A percentile compares a stretch with the other conserved stretches of the same genome.
Conservation (phyloP, 2,797 vertebrate genomes). For the Sylvilagus floridanus region DNA sequence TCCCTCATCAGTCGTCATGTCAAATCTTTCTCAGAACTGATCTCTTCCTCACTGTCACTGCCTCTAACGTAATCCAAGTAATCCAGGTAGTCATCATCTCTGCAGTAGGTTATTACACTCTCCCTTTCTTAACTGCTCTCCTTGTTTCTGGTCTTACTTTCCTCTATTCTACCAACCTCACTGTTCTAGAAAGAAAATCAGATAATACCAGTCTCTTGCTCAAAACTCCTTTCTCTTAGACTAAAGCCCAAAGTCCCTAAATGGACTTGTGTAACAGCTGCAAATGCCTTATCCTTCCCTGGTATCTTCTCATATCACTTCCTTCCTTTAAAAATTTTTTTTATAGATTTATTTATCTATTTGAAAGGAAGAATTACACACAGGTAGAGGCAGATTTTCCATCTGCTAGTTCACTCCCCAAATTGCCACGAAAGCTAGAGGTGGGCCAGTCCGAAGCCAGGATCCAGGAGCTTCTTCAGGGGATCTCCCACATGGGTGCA, state of each 20-base stretch:
- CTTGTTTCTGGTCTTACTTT: background rate
- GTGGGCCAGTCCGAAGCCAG: too few species aligned
- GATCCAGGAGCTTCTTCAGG: too few species aligned
- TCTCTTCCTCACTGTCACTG: background rate
- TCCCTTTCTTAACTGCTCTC: background rate
- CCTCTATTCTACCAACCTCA: background rate
- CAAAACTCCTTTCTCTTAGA: background rate
- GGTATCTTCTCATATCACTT: background rate
- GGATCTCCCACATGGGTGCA: too few species aligned
- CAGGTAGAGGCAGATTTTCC: too few species aligned
- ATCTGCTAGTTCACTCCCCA: too few species aligned
- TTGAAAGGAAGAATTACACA: too few species aligned
- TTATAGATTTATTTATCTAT: too few species aligned
- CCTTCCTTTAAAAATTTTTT: background rate
- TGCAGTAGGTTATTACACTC: background rate
- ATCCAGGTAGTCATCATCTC: background rate
- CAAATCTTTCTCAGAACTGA: background rate
- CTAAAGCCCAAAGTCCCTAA: background rate
- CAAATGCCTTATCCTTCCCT: background rate
- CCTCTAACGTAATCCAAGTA: background rate
- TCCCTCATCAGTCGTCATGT: background rate
- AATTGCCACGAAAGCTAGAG: too few species aligned
- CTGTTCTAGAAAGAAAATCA: background rate
- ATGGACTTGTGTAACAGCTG: background rate
- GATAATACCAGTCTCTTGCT: background rate